A percentile compares a stretch with the other conserved stretches of the same genome.
Evolutionary conservation across 1,140 invertebrate species (phyloP).

Genomic region (Lucilia cuprina): DNA sequence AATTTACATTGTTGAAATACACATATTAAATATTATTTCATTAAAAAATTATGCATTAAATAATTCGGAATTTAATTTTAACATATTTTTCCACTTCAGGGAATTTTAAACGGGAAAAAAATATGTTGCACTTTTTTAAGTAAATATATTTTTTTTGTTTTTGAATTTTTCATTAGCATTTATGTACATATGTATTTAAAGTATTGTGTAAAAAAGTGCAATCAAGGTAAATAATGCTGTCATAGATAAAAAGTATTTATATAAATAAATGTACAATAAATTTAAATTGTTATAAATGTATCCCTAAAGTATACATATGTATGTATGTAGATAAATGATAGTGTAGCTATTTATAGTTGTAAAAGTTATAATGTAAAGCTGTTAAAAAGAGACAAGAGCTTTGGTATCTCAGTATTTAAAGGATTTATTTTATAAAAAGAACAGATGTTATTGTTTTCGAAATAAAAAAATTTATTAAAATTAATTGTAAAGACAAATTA

Average conservation of each 20-base stretch:
- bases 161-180: background rate
- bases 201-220: background rate
- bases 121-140: background rate
- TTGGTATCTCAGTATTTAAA: too few species aligned
- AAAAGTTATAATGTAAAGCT: too few species aligned
- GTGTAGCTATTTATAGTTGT: too few species aligned
- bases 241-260: background rate
- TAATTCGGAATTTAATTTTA: background rate
- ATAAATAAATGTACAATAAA: background rate
- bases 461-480: too few species aligned
- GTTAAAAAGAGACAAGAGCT: too few species aligned
- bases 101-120: background rate
- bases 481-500: too few species aligned
- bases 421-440: too few species aligned
- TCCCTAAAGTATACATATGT: background rate
- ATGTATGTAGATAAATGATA: background rate
- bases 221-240: slow-evolving; percentile 11
- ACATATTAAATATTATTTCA: background rate
- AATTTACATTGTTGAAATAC: background rate
- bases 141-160: background rate
- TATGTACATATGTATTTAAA: background rate
- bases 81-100: slow-evolving; percentile 1
- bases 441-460: too few species aligned
- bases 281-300: background rate
- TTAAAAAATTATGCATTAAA: background rate